phyloP scores from a whole-genome alignment of 2,797 vertebrate species.

The Syncerus caffer region DNA sequence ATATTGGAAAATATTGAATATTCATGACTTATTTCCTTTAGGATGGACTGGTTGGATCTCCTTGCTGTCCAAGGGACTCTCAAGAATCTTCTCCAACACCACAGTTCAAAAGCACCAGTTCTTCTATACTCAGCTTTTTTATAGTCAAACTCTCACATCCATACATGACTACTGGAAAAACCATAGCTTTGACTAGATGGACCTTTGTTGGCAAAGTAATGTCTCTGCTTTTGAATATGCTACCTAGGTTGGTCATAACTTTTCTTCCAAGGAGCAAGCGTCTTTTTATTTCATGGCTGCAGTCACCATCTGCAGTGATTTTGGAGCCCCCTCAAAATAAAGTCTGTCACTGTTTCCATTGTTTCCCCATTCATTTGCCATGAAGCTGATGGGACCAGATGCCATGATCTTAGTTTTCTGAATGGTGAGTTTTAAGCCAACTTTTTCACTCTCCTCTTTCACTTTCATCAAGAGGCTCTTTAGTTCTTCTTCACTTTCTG shows the following conservation, averaged over 20 bases:
- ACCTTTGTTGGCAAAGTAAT: neutral
- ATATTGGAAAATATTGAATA: neutral
- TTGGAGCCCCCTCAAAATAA: neutral
- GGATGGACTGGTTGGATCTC: neutral
- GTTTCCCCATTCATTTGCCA: no score
- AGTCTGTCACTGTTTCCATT: neutral
- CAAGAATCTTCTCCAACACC: neutral
- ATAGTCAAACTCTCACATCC: neutral
- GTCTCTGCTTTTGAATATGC: neutral
- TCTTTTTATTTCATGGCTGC: neutral
- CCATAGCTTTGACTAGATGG: neutral
- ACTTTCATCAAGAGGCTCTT: no score
- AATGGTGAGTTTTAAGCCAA: no score
- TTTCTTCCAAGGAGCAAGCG: neutral
- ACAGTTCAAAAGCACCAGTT: neutral
- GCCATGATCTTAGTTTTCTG: no score
- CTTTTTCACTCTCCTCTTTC: no score
- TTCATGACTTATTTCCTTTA: neutral
- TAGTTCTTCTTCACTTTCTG: no score
- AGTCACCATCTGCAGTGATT: neutral
- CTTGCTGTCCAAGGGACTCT: neutral
- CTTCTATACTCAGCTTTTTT: neutral
- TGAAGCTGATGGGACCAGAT: no score
- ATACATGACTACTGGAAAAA: neutral
- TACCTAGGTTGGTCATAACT: neutral